Evolutionary conservation across 1,140 invertebrate genomes (phyloP).

Genomic region (Drosophila sechellia): DNA sequence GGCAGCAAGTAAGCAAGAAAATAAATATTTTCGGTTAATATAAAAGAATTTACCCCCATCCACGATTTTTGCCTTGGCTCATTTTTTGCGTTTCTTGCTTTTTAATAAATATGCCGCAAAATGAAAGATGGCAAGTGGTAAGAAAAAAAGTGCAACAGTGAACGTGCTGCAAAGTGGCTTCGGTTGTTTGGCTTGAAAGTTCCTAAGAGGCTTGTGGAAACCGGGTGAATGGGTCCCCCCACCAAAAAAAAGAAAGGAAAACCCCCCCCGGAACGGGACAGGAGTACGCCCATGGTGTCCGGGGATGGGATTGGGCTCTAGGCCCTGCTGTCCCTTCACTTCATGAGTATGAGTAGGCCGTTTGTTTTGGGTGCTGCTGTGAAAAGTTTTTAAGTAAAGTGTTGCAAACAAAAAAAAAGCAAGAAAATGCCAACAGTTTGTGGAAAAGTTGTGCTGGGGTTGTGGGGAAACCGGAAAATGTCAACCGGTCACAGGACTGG

Average conservation of each 20-base stretch:
- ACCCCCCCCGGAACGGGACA: neutral
- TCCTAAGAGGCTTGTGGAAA: slow-evolving; percentile 57
- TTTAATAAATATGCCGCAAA: slow-evolving; percentile 74
- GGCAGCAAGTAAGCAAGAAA: slow-evolving; percentile 56
- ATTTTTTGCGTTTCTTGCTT: slow-evolving; percentile 35
- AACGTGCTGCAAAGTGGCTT: slow-evolving; percentile 71
- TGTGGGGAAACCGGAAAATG: slow-evolving; percentile 32
- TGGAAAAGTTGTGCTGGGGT: slow-evolving; percentile 33
- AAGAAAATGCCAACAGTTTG: slow-evolving; percentile 44
- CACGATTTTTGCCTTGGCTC: slow-evolving; percentile 2
- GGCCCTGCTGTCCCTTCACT: neutral
- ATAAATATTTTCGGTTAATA: slow-evolving; percentile 81
- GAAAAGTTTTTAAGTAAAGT: slow-evolving; percentile 59
- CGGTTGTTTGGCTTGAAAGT: slow-evolving; percentile 67
- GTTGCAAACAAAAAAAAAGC: slow-evolving; percentile 33
- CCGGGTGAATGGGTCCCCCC: slow-evolving; percentile 14
- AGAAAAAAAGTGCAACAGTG: slow-evolving; percentile 71
- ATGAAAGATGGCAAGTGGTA: slow-evolving; percentile 65
- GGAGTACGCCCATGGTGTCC: neutral
- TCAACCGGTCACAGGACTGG: slow-evolving; percentile 27
- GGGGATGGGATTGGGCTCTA: neutral
- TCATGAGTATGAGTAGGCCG: slow-evolving; percentile 21
- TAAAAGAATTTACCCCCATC: slow-evolving; percentile 54
- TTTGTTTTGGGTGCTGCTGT: slow-evolving; percentile 48
- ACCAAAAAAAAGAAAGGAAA: neutral